Conservation (phyloP, 2,888 invertebrate species). For the Tachina fera region DNA sequence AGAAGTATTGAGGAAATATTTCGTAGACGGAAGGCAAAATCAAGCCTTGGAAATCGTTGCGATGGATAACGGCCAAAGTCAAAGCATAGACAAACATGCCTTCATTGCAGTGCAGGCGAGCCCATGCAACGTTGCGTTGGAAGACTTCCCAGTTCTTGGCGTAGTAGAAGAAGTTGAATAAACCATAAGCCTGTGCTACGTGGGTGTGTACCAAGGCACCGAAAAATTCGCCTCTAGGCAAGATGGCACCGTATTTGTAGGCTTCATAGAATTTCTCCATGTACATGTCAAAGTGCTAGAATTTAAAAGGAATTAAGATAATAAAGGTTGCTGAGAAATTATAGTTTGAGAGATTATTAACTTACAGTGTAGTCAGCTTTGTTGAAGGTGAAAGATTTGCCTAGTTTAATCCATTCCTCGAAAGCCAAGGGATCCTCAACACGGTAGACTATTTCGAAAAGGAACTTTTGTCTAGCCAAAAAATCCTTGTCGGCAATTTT, state of each 20-base stretch:
- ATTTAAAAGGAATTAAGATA: too few species aligned
- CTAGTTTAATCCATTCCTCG: slow-evolving; percentile 74
- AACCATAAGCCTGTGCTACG: slow-evolving; percentile 84
- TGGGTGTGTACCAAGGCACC: slow-evolving; percentile 83
- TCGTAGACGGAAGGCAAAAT: slow-evolving; percentile 87
- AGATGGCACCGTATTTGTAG: slow-evolving; percentile 81
- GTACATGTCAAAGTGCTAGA: too few species aligned
- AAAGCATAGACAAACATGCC: slow-evolving; percentile 86
- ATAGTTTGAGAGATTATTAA: background rate
- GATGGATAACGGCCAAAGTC: slow-evolving; percentile 85
- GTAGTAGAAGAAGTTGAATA: slow-evolving; percentile 87
- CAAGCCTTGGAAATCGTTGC: slow-evolving; percentile 84
- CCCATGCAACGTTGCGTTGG: slow-evolving; percentile 87
- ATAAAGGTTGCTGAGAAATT: too few species aligned
- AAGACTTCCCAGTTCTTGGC: slow-evolving; percentile 89
- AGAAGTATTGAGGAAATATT: slow-evolving; percentile 86
- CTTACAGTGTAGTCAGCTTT: slow-evolving; percentile 71
- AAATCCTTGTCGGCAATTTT: slow-evolving; percentile 73
- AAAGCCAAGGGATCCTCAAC: slow-evolving; percentile 72
- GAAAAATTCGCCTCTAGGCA: slow-evolving; percentile 85
- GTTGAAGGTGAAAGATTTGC: slow-evolving; percentile 69
- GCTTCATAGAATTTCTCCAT: slow-evolving; percentile 79
- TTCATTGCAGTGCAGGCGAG: slow-evolving; percentile 86
- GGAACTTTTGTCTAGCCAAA: slow-evolving; percentile 73
- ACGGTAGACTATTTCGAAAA: slow-evolving; percentile 73